phyloP scores from a whole-genome alignment of 2,888 invertebrate species.

The Dynastes tityus region DNA sequence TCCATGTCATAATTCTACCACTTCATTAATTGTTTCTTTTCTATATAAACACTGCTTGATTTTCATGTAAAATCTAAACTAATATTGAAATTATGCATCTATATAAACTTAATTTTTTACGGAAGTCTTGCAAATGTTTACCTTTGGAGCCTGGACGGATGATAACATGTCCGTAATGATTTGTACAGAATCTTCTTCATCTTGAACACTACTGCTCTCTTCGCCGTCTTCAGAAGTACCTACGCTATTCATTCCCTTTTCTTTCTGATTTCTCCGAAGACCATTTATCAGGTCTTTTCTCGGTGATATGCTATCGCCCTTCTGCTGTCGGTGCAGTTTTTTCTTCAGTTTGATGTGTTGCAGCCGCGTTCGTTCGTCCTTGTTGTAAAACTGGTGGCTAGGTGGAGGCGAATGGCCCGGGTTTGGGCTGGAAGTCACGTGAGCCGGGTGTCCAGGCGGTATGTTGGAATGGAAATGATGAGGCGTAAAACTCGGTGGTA shows the following conservation, averaged over 20 bases:
- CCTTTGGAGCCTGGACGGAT: conserved; percentile 83
- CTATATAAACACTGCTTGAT: no score
- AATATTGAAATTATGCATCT: no score
- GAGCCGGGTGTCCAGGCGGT: conserved; percentile 71
- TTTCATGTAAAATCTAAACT: no score
- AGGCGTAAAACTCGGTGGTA: conserved; percentile 71
- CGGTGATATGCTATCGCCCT: conserved; percentile 70
- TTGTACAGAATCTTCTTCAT: conserved; percentile 82
- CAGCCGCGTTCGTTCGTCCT: conserved; percentile 85
- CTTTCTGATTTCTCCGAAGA: conserved; percentile 69
- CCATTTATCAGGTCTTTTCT: conserved; percentile 79
- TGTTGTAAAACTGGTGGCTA: conserved; percentile 73
- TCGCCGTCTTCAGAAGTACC: conserved; percentile 88
- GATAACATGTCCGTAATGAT: conserved; percentile 82
- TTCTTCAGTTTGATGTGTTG: conserved; percentile 85
- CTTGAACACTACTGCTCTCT: conserved; percentile 81
- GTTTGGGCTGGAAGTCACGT: conserved; percentile 73
- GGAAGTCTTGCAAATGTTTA: conserved; percentile 61
- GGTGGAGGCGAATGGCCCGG: conserved; percentile 81
- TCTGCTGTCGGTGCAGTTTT: conserved; percentile 77
- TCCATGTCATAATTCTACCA: no score
- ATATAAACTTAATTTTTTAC: not conserved
- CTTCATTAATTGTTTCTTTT: no score
- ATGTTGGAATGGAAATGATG: conserved; percentile 73
- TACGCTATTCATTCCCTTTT: conserved; percentile 74